These are phyloP conservation scores for Scotopteryx bipunctaria DNA, from an alignment of 2,888 invertebrate species.

Conservation along the genomic window DNA sequence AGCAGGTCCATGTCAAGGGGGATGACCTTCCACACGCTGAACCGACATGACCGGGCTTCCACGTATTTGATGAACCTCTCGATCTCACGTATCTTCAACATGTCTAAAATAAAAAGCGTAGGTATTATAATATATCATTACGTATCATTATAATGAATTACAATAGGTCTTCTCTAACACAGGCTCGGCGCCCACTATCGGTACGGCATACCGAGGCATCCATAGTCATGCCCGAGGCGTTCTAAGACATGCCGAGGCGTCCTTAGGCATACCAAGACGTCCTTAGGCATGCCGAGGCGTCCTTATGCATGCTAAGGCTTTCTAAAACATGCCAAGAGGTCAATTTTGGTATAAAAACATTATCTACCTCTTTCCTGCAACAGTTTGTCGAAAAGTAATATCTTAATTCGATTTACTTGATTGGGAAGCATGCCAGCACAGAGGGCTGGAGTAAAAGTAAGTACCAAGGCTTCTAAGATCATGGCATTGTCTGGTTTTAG, in stretches of 20 bases:
- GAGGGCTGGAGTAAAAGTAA: slow-evolving; percentile 9
- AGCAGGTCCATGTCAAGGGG: slow-evolving; percentile 13
- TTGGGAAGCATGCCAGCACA: slow-evolving; percentile 10
- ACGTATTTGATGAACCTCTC: slow-evolving; percentile 17
- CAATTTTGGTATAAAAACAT: too few species aligned
- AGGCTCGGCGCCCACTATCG: too few species aligned
- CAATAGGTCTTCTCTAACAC: too few species aligned
- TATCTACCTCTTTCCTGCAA: slow-evolving; percentile 8
- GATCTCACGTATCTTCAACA: neutral
- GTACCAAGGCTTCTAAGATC: neutral
- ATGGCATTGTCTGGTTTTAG: neutral
- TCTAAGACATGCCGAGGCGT: too few species aligned
- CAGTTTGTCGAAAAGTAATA: slow-evolving; percentile 16
- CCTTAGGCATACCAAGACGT: too few species aligned
- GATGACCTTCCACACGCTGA: slow-evolving; percentile 14
- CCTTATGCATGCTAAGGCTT: too few species aligned
- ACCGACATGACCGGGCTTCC: slow-evolving; percentile 15
- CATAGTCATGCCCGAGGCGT: too few species aligned
- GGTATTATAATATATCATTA: too few species aligned
- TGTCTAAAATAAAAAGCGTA: neutral
- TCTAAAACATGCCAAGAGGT: too few species aligned
- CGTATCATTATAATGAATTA: too few species aligned
- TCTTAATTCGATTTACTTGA: neutral
- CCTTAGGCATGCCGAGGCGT: too few species aligned
- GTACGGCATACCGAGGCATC: too few species aligned